Evolutionary conservation across 2,113 vertebrate species (phyloP), one percentile per base, ranked within the genome.

Genomic region (Cyprinus carpio): DNA sequence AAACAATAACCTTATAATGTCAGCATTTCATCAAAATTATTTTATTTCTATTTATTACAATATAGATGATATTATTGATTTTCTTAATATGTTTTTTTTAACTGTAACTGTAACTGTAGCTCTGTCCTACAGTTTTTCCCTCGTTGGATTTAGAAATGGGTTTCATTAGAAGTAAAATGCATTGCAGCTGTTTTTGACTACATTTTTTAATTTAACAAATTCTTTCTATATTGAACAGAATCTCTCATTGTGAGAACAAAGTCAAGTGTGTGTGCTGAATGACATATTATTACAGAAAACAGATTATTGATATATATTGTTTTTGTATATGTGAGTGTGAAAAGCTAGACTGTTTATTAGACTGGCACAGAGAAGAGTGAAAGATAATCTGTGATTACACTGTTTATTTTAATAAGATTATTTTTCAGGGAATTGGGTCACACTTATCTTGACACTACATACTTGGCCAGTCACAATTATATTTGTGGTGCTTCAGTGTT

Each of bases 331-430:
- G 51, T 71, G 62, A 34, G 69, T 40, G 18, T 13, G 43, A 69
- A 27, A 46, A 16, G 16, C 40, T 23, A 43, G 40, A 9, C 9
- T 25, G 34, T 31, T 82, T 49, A 25, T 49, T 87, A 91, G 92
- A 91, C 46, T 65, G 90, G 90, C 34, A 81, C 78, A 51, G 62
- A 58, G 46, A 37, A 23, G 29, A 82, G 20, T 56, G 31, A 65
- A 51, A 58, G 62, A n/a, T 65, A 34, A 79, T 82, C 67, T 89
- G 87, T 90, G 87, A 90, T 91, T 89, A 87, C 88, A 88, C 87
- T 78, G 71, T 64, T 43, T 43, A 64, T 18, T 83, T 49, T 87
- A 83, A 84, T 88, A 51, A 75, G 60, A 84, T 82, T 71, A 77
- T 64, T 15, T 49, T 75, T 49, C 78, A 49, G 77, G 80, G 58